A percentile compares a stretch with the other conserved stretches of the same genome.
These are phyloP conservation scores for Lasioglossum baleicum DNA, from an alignment of 1,140 invertebrate species.

Conservation along the genomic window DNA sequence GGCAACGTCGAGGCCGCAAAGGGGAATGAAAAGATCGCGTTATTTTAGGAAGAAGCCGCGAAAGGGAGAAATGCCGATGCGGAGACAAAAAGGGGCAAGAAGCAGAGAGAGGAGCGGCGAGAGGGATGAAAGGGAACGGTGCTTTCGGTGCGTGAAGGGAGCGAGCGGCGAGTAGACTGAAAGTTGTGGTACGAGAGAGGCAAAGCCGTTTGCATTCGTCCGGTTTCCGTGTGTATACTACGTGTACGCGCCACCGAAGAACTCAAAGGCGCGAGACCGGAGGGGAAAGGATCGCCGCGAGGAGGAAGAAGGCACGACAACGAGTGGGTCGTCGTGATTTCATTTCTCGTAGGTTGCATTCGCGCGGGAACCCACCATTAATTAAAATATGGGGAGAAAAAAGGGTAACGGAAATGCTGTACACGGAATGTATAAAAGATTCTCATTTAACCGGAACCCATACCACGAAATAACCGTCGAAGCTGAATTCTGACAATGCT, in stretches of 20 bases:
- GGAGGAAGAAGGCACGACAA: constrained; percentile 16
- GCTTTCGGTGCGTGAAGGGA: too few relatives aligned
- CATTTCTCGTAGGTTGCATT: constrained; percentile 60
- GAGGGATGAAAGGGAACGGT: background rate
- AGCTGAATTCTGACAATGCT: constrained; percentile 61
- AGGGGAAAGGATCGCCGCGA: background rate
- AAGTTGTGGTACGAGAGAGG: constrained; percentile 8
- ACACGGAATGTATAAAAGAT: constrained; percentile 70
- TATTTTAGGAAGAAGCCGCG: constrained; percentile 30
- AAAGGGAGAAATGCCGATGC: constrained; percentile 2
- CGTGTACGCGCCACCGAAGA: background rate
- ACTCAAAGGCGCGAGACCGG: constrained; percentile 13
- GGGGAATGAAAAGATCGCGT: constrained; percentile 18
- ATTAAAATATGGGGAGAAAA: constrained; percentile 69
- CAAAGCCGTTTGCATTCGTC: constrained; percentile 16
- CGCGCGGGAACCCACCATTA: constrained; percentile 63
- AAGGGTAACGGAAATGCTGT: constrained; percentile 61
- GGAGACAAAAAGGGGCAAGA: background rate
- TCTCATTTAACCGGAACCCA: constrained; percentile 66
- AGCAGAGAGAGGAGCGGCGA: too few relatives aligned
- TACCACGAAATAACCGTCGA: constrained; percentile 46
- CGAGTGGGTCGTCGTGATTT: constrained; percentile 59
- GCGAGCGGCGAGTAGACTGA: background rate
- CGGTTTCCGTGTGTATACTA: background rate
- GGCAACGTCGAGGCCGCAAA: background rate